Percentiles rank a stretch among this genome's conserved stretches.
phyloP scores from a whole-genome alignment of 2,888 invertebrate species.

The Drosophila glabriapex region DNA sequence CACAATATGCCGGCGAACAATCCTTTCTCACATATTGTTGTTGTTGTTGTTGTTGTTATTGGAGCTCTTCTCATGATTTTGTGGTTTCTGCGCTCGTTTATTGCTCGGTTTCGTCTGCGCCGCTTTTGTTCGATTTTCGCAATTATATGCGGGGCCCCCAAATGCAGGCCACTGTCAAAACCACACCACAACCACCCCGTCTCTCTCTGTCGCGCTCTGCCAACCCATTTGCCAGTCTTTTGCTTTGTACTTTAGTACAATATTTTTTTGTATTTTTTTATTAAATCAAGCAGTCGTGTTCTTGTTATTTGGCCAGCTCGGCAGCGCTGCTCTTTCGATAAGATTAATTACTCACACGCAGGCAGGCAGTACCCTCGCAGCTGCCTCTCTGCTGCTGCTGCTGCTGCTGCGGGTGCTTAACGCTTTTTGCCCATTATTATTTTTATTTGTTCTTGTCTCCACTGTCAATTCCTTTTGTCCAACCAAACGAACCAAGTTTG shows the following conservation, averaged over 20 bases:
- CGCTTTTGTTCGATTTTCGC: conserved; percentile 45
- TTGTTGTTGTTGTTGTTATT: neutral
- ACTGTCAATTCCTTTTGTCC: conserved; percentile 39
- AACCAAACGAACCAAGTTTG: conserved; percentile 8
- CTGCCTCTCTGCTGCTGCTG: conserved; percentile 5
- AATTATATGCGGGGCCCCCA: conserved; percentile 50
- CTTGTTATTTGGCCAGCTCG: conserved; percentile 63
- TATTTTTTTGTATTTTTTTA: conserved; percentile 27
- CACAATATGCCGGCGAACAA: neutral
- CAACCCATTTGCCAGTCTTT: neutral
- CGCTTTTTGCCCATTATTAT: conserved; percentile 3
- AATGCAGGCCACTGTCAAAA: conserved; percentile 21
- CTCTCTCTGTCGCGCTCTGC: neutral
- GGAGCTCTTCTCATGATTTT: conserved; percentile 10
- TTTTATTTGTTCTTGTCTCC: conserved; percentile 5
- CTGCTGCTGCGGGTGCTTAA: conserved; percentile 15
- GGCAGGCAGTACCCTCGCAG: no score
- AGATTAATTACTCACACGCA: conserved; percentile 67
- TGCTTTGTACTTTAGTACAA: conserved; percentile 57
- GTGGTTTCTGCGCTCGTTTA: conserved; percentile 25
- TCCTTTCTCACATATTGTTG: neutral
- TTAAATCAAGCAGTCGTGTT: conserved; percentile 60
- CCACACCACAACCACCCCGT: neutral
- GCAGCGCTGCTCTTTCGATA: conserved; percentile 51
- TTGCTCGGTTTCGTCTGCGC: conserved; percentile 52